Percentiles rank a stretch among this genome's conserved stretches.
Evolutionary conservation across 1,140 invertebrate genomes (phyloP).

Genomic region (Penaeus vannamei): DNA sequence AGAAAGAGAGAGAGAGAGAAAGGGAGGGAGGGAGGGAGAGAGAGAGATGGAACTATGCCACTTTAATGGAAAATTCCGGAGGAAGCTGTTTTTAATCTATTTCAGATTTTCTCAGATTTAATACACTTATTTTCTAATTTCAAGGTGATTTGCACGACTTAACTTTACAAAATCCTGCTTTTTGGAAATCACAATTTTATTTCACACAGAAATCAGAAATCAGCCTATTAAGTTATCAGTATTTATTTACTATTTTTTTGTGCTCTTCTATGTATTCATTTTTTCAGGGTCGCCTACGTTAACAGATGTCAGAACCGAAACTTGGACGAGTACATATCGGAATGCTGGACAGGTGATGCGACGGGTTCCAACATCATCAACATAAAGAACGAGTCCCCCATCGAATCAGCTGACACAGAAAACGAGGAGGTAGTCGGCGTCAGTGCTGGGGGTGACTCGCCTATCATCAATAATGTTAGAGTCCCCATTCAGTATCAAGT

Average conservation of each 20-base stretch:
- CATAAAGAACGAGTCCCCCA: slow-evolving; percentile 10
- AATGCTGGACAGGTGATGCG: slow-evolving; percentile 17
- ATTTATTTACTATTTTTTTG: too few species aligned
- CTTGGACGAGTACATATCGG: slow-evolving; percentile 40
- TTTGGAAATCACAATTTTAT: too few species aligned
- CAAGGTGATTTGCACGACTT: not conserved
- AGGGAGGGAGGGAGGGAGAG: too few species aligned
- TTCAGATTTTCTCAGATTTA: not conserved
- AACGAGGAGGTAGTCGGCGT: not conserved
- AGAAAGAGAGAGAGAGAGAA: too few species aligned
- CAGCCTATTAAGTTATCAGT: too few species aligned
- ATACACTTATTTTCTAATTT: not conserved
- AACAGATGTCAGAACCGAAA: slow-evolving; percentile 37
- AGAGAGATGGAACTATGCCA: too few species aligned
- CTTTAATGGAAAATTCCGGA: too few species aligned
- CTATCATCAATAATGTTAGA: slow-evolving; percentile 46
- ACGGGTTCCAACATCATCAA: slow-evolving; percentile 8
- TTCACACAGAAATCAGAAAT: too few species aligned
- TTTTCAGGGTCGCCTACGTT: slow-evolving; percentile 40
- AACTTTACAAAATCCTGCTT: too few species aligned
- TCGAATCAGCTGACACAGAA: slow-evolving; percentile 3
- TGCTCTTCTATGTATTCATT: too few species aligned
- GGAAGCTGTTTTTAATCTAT: not conserved
- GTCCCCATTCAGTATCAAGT: slow-evolving; percentile 38
- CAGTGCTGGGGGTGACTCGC: not conserved